A percentile compares a stretch with the other conserved stretches of the same genome.
Evolutionary conservation across 2,888 invertebrate species (phyloP).

Genomic region (Drosophila kuntzei): DNA sequence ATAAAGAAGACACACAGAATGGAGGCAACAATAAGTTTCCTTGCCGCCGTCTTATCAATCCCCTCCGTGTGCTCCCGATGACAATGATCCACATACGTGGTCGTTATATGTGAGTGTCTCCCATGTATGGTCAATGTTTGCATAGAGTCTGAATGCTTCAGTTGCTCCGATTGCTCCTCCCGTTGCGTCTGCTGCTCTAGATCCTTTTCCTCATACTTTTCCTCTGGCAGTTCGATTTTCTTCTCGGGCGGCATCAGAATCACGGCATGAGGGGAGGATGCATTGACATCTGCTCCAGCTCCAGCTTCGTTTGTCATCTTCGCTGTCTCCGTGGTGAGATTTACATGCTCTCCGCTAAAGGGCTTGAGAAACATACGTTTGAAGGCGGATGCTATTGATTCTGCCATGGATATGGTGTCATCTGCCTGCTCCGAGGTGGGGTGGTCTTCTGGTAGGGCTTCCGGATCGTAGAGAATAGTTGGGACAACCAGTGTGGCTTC

Average conservation of each 20-base stretch:
- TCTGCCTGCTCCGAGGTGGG: background rate
- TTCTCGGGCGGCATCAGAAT: slow-evolving; percentile 1
- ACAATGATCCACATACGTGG: slow-evolving; percentile 54
- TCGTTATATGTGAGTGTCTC: slow-evolving; percentile 41
- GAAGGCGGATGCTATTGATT: background rate
- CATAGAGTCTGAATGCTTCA: slow-evolving; percentile 46
- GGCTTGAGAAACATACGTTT: background rate
- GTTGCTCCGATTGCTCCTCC: background rate
- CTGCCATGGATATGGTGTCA: background rate
- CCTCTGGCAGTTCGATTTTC: background rate
- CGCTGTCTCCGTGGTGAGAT: background rate
- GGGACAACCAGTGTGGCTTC: background rate
- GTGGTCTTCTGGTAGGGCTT: background rate
- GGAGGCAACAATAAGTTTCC: slow-evolving; percentile 63
- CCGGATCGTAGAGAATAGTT: too few relatives aligned
- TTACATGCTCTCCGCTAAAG: background rate
- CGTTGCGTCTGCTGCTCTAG: background rate
- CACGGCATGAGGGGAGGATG: background rate
- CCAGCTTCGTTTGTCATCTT: background rate
- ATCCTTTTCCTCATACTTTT: background rate
- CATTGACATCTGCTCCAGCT: background rate
- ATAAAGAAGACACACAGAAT: slow-evolving; percentile 56
- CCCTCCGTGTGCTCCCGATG: slow-evolving; percentile 32
- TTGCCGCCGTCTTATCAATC: slow-evolving; percentile 45
- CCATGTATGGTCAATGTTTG: slow-evolving; percentile 59